phyloP scores from a whole-genome alignment of 2,113 vertebrate genomes.

The Sinosuthora webbiana region DNA sequence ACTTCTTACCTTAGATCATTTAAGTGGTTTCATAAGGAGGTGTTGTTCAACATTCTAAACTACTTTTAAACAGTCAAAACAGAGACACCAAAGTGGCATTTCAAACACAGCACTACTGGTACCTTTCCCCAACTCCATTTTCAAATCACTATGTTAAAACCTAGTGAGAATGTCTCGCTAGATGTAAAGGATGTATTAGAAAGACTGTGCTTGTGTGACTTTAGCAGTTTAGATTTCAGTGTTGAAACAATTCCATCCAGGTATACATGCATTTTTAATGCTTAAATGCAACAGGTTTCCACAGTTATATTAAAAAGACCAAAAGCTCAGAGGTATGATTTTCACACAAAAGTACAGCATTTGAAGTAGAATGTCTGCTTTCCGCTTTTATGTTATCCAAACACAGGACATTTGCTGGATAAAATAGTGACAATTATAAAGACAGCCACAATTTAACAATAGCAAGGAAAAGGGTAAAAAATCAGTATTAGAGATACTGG shows the following conservation, averaged over 20 bases:
- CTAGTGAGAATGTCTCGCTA: background rate
- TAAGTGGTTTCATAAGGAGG: background rate
- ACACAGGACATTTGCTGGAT: background rate
- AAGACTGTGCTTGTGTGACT: background rate
- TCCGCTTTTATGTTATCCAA: background rate
- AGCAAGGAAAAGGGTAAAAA: background rate
- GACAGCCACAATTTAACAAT: background rate
- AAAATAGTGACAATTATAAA: background rate
- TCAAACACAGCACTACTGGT: background rate
- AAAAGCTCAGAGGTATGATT: background rate
- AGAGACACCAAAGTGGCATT: background rate
- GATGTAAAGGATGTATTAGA: background rate
- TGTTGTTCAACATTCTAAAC: background rate
- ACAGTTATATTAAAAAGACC: background rate
- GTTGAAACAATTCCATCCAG: background rate
- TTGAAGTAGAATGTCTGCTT: background rate
- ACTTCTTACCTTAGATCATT: background rate
- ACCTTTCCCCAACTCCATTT: background rate
- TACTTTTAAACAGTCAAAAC: background rate
- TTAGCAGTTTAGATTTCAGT: background rate
- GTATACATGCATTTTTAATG: background rate
- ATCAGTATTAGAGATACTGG: background rate
- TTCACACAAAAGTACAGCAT: background rate
- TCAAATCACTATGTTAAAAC: background rate
- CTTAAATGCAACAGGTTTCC: background rate